Base-by-base conservation (phyloP, 2,797 vertebrate species). In the Helarctos malayanus region DNA sequence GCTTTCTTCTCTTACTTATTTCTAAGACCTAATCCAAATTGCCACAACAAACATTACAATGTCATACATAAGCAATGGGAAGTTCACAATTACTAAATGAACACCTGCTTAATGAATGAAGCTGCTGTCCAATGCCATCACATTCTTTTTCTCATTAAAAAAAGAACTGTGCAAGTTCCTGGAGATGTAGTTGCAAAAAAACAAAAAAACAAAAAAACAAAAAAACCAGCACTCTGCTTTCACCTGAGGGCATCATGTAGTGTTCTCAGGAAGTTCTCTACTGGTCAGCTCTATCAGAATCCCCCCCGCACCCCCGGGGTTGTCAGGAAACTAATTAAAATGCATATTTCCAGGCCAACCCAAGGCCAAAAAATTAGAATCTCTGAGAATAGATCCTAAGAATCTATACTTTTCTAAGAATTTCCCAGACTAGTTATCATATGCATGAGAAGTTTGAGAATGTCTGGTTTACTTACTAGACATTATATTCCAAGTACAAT, bases 221-320 rank as follows among this genome's bases (percentile, higher is more conserved):
- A 3, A 49, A 5, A 49, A 6, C 45, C 10, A 83, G 29, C 59
- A 90, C 8, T 7, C 18, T 29, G 21, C 12, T 65, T 41, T 94
- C n/a, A 52, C 4, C 2, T 12, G 27, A n/a, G 1, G 1, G 13
- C 29, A 29, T 1, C 59, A 0, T 2, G 16, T 7, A 49, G 2
- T n/a, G 16, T 23, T 49, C 32, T 75, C 29, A 80, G 15, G 23
- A 95, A 57, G 7, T 19, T 61, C 23, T 71, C 7, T 47, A 25
- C 14, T 19, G 18, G 7, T 7, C 14, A 35, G 21, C 23, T 63
- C 16, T n/a, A 45, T 54, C 29, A 90, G n/a, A 41, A 41, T 41
- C 41, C 41, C 41, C 41, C 41, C 41, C 41, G 5, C 41, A 5
- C 41, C 41, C 41, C 41, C 41, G 41, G 41, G 41, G 41, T 41